Evolutionary conservation across 2,888 invertebrate species (phyloP).

Genomic region (Limulus polyphemus): DNA sequence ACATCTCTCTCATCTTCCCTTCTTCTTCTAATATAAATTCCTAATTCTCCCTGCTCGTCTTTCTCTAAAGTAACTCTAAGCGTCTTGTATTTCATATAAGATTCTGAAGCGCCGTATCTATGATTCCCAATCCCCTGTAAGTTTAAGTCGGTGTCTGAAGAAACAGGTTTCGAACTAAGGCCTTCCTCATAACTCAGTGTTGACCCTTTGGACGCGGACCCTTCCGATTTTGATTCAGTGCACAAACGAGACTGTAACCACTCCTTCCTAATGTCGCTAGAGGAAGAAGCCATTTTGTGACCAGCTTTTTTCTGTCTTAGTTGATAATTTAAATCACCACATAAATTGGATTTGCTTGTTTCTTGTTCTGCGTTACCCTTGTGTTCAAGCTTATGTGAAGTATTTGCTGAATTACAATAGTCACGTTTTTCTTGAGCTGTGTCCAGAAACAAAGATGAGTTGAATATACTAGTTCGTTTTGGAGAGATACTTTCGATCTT

Average conservation of each 20-base stretch:
- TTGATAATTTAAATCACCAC: conserved; percentile 20
- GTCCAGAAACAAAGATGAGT: not conserved
- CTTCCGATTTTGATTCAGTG: not conserved
- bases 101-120: no score
- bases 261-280: conserved; percentile 5
- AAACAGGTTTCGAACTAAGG: no score
- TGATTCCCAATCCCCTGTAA: no score
- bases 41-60: conserved; percentile 49
- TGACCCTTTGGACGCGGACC: no score
- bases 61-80: conserved; percentile 48
- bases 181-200: no score
- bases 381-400: not conserved
- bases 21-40: conserved; percentile 49
- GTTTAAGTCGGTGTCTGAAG: not conserved
- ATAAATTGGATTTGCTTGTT: not conserved
- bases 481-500: not conserved
- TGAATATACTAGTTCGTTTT: not conserved
- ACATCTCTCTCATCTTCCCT: conserved; percentile 20
- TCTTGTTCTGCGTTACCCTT: not conserved
- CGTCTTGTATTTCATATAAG: not conserved
- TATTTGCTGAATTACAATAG: not conserved
- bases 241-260: conserved; percentile 17
- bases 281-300: conserved; percentile 8
- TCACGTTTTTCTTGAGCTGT: not conserved
- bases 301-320: conserved; percentile 18